Evolutionary conservation across 2,797 vertebrate genomes (phyloP).

Genomic region (Champsocephalus esox): DNA sequence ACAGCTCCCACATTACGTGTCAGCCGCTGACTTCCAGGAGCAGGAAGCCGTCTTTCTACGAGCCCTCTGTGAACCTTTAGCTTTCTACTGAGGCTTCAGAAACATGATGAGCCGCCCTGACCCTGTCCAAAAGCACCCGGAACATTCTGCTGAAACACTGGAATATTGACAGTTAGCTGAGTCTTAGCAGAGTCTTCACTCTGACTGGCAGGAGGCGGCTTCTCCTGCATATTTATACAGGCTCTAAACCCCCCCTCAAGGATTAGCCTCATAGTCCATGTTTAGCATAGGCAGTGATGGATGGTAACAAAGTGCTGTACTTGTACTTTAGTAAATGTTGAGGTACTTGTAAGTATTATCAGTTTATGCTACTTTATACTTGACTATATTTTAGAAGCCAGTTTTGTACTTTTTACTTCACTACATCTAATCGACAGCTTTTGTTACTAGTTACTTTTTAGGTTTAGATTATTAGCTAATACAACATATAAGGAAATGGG

Average conservation of each 20-base stretch:
- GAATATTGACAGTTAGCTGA: conserved; percentile 27
- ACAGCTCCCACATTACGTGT: not conserved
- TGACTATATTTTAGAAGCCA: too few species aligned
- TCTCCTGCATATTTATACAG: conserved; percentile 1
- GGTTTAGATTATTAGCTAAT: too few species aligned
- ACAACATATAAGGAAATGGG: too few species aligned
- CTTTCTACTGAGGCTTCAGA: conserved; percentile 48
- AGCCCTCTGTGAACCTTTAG: not conserved
- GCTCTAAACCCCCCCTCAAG: conserved; percentile 11
- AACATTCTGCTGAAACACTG: conserved; percentile 62
- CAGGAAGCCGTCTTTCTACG: conserved; percentile 16
- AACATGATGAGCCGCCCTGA: conserved; percentile 45
- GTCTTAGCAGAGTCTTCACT: conserved; percentile 12
- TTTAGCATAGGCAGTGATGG: not conserved
- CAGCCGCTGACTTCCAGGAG: conserved; percentile 10
- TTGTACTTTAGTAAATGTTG: too few species aligned
- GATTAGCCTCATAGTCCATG: conserved; percentile 15
- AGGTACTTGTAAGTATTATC: too few species aligned
- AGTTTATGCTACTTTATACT: too few species aligned
- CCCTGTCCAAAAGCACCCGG: conserved; percentile 49
- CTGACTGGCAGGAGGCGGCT: conserved; percentile 9
- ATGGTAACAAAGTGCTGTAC: too few species aligned
- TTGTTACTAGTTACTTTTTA: too few species aligned
- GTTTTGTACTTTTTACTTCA: too few species aligned
- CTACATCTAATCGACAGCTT: too few species aligned